A percentile compares a stretch with the other conserved stretches of the same genome.
Evolutionary conservation across 1,140 invertebrate genomes (phyloP).

Genomic region (Drosophila rufa): DNA sequence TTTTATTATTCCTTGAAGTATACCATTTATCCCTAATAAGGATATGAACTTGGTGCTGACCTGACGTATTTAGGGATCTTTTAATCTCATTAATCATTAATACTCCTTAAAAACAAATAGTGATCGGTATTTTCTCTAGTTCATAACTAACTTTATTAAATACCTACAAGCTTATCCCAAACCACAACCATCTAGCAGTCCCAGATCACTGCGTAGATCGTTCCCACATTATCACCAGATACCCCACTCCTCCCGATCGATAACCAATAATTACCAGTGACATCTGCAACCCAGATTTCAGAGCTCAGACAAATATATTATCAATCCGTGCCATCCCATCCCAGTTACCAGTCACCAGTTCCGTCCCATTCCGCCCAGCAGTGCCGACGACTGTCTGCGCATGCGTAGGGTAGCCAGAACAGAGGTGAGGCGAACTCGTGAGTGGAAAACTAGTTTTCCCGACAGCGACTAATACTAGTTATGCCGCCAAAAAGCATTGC

Average conservation of each 20-base stretch:
- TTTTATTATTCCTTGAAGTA: not conserved
- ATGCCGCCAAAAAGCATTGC: slow-evolving; percentile 38
- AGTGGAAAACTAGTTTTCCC: slow-evolving; percentile 66
- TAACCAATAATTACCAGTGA: slow-evolving; percentile 33
- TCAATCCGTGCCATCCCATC: slow-evolving; percentile 15
- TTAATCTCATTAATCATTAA: too few relatives aligned
- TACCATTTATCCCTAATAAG: too few relatives aligned
- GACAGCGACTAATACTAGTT: slow-evolving; percentile 50
- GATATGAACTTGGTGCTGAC: too few relatives aligned
- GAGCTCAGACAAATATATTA: slow-evolving; percentile 49
- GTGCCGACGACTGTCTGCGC: slow-evolving; percentile 41
- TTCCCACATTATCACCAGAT: slow-evolving; percentile 8
- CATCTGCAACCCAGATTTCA: slow-evolving; percentile 54
- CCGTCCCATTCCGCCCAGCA: slow-evolving; percentile 19
- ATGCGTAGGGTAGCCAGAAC: slow-evolving; percentile 67
- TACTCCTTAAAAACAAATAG: not conserved
- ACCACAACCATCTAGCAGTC: too few relatives aligned
- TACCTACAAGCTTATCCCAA: not conserved
- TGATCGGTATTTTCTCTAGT: rapidly evolving
- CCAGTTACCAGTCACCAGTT: slow-evolving; percentile 10
- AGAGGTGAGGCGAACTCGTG: slow-evolving; percentile 14
- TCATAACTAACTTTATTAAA: not conserved
- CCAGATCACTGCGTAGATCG: not conserved
- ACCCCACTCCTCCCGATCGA: not conserved
- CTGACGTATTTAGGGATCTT: too few relatives aligned